Evolutionary conservation across 2,888 invertebrate genomes (phyloP), one percentile per base, ranked within the genome.

Genomic region (Synanthedon vespiformis): DNA sequence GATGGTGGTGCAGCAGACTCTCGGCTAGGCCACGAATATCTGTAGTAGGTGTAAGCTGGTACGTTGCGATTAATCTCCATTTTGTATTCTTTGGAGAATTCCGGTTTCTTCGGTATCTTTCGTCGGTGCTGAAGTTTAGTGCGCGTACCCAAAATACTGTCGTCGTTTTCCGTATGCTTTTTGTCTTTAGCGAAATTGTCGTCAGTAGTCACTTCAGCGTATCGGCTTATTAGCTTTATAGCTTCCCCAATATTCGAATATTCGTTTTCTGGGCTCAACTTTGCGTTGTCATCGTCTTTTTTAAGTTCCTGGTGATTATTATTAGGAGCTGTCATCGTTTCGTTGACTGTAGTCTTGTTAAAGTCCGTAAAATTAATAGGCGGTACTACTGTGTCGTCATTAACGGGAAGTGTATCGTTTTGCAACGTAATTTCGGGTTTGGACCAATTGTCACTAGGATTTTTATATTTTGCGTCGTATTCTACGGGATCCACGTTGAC

Each of bases 171-270:
- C 40, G 64, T 64, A 56, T 65, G 58, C 60, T 75, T 79, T 59
- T 77, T 81, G 60, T 81, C 77, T 74, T 83, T 85, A 58, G 76
- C 61, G 67, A 78, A 87, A 62, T 77, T 84, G 59, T 87, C 87
- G 60, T 87, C 87, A 40, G 87, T 87, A 34, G 85, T 85, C 44
- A 87, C 87, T 68, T 86, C 87, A 41, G 87, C 87, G 63, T 83
- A 87, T 57, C 87, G 74, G 61, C 87, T 87, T 60, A 87, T 87
- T 51, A 87, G 63, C 68, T 86, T 87, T 52, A 87, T 86, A 56
- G 87, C 86, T 70, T 87, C 86, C 55, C 86, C 86, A 51, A 87
- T 85, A 57, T 87, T 83, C 14, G 83, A 79, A 56, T 85, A 87
- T 61, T 87, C 87, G 54, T 74, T 82, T 71, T 87, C 87, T 48